Percentiles rank a stretch among this genome's conserved stretches.
Conservation (phyloP, 2,113 vertebrate species). For the Pollachius pollachius region DNA sequence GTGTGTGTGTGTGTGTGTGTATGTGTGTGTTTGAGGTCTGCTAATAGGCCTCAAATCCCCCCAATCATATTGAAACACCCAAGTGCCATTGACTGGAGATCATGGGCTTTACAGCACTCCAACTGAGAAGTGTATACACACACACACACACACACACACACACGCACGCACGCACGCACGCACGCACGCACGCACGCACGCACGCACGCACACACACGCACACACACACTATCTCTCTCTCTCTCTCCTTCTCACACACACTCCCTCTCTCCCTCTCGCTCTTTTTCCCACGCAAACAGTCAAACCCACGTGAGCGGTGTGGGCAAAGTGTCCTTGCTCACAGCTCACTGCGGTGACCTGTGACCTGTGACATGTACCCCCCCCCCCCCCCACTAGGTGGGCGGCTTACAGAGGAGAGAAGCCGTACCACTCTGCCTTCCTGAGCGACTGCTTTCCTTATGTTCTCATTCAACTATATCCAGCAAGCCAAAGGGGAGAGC, state of each 20-base stretch:
- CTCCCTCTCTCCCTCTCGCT: too few species aligned
- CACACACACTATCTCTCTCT: background rate
- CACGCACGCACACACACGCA: constrained; percentile 9
- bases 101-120: constrained; percentile 42
- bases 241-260: too few species aligned
- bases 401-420: too few species aligned
- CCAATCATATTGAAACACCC: constrained; percentile 25
- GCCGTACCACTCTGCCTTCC: too few species aligned
- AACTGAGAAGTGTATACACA: constrained; percentile 30
- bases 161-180: background rate
- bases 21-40: constrained; percentile 4
- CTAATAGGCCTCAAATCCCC: constrained; percentile 66
- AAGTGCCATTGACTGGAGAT: constrained; percentile 45
- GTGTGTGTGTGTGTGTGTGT: constrained; percentile 9
- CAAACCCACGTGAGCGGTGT: constrained; percentile 1
- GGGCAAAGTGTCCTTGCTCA: background rate
- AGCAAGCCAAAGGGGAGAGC: too few species aligned
- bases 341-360: background rate
- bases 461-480: too few species aligned
- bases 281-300: background rate
- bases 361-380: too few species aligned
- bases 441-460: too few species aligned
- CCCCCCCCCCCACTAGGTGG: too few species aligned
- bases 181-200: too few species aligned
- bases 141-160: constrained; percentile 11